Percentiles rank a stretch among this genome's conserved stretches.
Evolutionary conservation across 2,797 vertebrate species (phyloP).

Genomic region (Ibycter americanus): DNA sequence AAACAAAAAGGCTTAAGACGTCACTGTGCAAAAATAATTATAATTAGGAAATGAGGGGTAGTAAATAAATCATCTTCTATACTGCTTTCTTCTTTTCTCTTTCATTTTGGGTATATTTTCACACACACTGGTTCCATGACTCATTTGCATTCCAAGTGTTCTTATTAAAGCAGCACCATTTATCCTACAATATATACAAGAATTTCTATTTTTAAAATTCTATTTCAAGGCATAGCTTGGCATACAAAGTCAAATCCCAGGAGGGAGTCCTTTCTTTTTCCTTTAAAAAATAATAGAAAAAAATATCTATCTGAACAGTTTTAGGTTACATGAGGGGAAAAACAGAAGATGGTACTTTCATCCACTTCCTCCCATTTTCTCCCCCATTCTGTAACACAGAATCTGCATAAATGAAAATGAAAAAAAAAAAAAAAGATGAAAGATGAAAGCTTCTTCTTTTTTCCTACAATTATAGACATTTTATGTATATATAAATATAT

Average conservation of each 20-base stretch:
- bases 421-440: background rate
- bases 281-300: background rate
- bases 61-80: conserved; percentile 53
- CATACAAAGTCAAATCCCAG: conserved; percentile 29
- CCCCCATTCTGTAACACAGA: background rate
- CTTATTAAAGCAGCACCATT: conserved; percentile 47
- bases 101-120: conserved; percentile 42
- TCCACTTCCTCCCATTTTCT: background rate
- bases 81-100: conserved; percentile 39
- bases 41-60: conserved; percentile 17
- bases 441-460: background rate
- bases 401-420: conserved; percentile 1
- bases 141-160: conserved; percentile 49
- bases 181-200: conserved; percentile 59
- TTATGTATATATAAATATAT: background rate
- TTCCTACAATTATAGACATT: background rate
- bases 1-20: conserved; percentile 12
- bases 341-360: background rate
- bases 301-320: background rate
- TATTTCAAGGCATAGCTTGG: conserved; percentile 50
- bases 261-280: conserved; percentile 1
- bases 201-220: conserved; percentile 67
- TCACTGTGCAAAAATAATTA: conserved; percentile 48
- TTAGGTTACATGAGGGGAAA: conserved; percentile 1
- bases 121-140: background rate